phyloP scores from a whole-genome alignment of 2,888 invertebrate species.

The Pachliopta kotzebuea region DNA sequence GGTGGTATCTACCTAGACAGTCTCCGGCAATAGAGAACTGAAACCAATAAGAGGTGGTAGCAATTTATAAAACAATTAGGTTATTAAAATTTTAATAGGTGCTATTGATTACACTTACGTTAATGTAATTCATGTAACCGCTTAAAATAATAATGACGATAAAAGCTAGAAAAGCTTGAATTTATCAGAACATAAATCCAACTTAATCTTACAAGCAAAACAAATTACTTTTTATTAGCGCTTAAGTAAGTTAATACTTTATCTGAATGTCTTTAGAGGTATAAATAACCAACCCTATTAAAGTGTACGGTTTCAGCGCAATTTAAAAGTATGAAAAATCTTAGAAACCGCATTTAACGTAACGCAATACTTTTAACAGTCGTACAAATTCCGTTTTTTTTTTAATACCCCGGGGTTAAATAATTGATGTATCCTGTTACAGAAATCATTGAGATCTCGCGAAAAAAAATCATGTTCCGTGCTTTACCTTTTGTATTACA shows the following conservation, averaged over 20 bases:
- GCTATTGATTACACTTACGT: not conserved
- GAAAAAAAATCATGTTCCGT: conserved; percentile 29
- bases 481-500: conserved; percentile 28
- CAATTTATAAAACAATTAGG: no score
- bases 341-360: conserved; percentile 28
- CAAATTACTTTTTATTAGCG: conserved; percentile 19
- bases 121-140: not conserved
- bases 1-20: no score
- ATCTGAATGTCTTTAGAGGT: conserved; percentile 18
- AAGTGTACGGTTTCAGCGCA: conserved; percentile 37
- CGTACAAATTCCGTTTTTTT: conserved; percentile 32
- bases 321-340: conserved; percentile 37
- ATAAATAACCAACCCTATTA: conserved; percentile 32
- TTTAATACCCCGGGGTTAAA: conserved; percentile 35
- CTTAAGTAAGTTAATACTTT: conserved; percentile 26
- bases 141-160: conserved; percentile 7
- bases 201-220: conserved; percentile 13
- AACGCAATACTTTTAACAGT: conserved; percentile 34
- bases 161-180: conserved; percentile 9
- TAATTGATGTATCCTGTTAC: conserved; percentile 51
- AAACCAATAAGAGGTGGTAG: no score
- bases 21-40: no score
- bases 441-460: conserved; percentile 31
- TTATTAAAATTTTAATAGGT: no score
- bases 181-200: conserved; percentile 25